Evolutionary conservation across 1,140 invertebrate species (phyloP), one percentile per base, ranked within the genome.

Genomic region (Apis cerana): DNA sequence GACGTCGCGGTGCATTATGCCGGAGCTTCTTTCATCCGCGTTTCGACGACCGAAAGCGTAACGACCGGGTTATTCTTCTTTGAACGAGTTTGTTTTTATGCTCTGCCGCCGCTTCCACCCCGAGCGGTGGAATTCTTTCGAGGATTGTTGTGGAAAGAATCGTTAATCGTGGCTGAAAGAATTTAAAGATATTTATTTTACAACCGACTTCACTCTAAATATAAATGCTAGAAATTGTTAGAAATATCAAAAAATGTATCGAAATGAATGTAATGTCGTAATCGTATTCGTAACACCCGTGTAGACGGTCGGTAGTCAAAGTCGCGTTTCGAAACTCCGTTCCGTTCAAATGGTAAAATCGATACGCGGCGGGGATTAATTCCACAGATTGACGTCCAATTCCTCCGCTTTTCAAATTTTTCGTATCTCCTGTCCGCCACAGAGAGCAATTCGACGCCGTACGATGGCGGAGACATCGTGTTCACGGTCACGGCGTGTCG

Each of bases 1-100:
- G 17, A 43, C 68, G 64, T 9, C 58, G 65, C 65, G 72, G n/a
- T 79, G 84, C 77, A 83, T 89, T 89, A 86, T 62, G 54, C 72
- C 58, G 2, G 23, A 33, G 48, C 56, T 86, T 85, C 80, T 86
- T 80, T 77, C 65, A 62, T 27, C 48, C 61, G 68, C 78, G 43
- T 5, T 33, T 21, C 70, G 70, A 72, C 67, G 48, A 58, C 50
- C 50, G 23, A 19, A 17, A n/a, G 17, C 69, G 21, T 43, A 43
- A 43, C 21, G 21, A 19, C 56, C 48, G 9, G 56, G 69, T 80
- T 72, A 58, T 56, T 80, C 56, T n/a, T 61, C 77, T 21, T 21
- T 21, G 12, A 68, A 68, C 54, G 33, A 70, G 43, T 59, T 33
- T 27, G 33, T 59, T 70, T 43, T 27, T 50, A 43, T 33, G 33